Percentiles rank a stretch among this genome's conserved stretches.
Evolutionary conservation across 2,113 vertebrate genomes (phyloP).

Genomic region (Dipodomys stephensi): DNA sequence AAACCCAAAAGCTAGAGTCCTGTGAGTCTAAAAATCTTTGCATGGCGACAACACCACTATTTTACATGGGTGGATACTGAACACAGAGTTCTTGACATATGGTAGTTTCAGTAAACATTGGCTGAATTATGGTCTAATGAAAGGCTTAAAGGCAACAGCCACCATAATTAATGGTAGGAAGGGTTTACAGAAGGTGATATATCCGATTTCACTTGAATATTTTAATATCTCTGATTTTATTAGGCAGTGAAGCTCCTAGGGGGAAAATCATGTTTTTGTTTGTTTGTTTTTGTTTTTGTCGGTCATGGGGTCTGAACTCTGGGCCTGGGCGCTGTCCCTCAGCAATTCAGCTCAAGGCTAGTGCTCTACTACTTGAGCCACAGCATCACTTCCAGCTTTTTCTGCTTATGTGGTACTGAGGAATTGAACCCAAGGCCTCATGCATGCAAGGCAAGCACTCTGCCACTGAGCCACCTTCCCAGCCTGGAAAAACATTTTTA

Average conservation of each 20-base stretch:
- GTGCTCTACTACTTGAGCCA: too few relatives aligned
- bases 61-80: neutral
- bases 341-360: too few relatives aligned
- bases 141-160: conserved; percentile 44
- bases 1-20: conserved; percentile 32
- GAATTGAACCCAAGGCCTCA: too few relatives aligned
- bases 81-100: neutral
- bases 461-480: too few relatives aligned
- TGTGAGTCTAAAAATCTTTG: conserved; percentile 32
- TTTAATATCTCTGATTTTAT: conserved; percentile 61
- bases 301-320: too few relatives aligned
- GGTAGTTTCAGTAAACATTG: conserved; percentile 55
- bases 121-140: conserved; percentile 50
- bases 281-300: too few relatives aligned
- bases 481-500: neutral
- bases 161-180: conserved; percentile 33
- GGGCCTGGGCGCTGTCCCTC: too few relatives aligned
- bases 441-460: too few relatives aligned
- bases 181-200: conserved; percentile 32
- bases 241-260: conserved; percentile 37
- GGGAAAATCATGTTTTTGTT: neutral
- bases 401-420: too few relatives aligned
- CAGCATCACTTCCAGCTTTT: too few relatives aligned
- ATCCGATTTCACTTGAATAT: conserved; percentile 62
- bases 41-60: neutral